A percentile compares a stretch with the other conserved stretches of the same genome.
Conservation (phyloP, 2,888 invertebrate species). For the Aricia artaxerxes region DNA sequence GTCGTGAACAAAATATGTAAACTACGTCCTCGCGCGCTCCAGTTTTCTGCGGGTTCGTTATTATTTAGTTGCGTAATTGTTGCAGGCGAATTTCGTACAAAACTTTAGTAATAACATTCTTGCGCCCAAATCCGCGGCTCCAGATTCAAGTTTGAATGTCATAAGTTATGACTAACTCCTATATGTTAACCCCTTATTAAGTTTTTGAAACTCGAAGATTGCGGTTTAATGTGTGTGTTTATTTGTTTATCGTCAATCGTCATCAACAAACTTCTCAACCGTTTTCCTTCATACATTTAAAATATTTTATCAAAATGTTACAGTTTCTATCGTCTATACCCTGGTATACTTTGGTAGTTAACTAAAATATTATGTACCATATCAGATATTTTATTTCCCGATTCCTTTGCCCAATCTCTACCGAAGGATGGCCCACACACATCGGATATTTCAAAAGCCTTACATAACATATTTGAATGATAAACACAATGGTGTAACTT, state of each 20-base stretch:
- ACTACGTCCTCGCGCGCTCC: conserved; percentile 5
- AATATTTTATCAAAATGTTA: neutral
- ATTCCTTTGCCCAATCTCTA: conserved; percentile 6
- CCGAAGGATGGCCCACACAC: neutral
- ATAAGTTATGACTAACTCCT: neutral
- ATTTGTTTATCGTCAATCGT: neutral
- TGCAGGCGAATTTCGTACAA: conserved; percentile 12
- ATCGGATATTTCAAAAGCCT: neutral
- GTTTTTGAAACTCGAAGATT: neutral
- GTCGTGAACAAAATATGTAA: neutral
- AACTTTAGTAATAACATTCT: conserved; percentile 20
- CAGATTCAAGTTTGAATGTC: neutral
- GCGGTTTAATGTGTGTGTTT: neutral
- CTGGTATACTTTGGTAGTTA: no score
- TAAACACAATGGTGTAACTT: neutral
- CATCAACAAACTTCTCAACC: neutral
- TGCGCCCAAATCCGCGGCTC: neutral
- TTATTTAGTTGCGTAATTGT: conserved; percentile 23
- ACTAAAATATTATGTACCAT: neutral
- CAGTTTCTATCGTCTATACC: no score
- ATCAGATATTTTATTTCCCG: neutral
- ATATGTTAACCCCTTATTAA: neutral
- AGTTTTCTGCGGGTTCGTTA: conserved; percentile 11
- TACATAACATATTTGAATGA: conserved; percentile 1
- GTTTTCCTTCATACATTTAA: neutral